Evolutionary conservation across 2,797 vertebrate species (phyloP).

Genomic region (Helostoma temminkii): DNA sequence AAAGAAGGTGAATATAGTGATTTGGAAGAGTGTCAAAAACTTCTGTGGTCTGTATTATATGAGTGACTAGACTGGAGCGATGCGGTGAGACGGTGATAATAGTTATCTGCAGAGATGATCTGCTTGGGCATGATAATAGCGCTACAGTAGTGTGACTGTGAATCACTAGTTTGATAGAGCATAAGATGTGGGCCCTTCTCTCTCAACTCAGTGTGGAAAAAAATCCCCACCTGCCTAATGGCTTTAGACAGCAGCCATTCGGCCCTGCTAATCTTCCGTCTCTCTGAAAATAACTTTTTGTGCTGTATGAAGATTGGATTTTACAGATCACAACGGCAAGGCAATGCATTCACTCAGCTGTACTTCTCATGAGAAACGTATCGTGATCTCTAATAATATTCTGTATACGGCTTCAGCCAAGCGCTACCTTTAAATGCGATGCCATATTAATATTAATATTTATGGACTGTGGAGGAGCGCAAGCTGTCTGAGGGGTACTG

Average conservation of each 20-base stretch:
- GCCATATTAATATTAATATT: slow-evolving; percentile 91
- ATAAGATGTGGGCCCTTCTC: slow-evolving; percentile 79
- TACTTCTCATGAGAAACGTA: slow-evolving; percentile 89
- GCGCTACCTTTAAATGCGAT: slow-evolving; percentile 88
- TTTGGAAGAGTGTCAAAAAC: slow-evolving; percentile 77
- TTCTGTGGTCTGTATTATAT: slow-evolving; percentile 81
- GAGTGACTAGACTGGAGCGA: slow-evolving; percentile 78
- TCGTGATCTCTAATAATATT: slow-evolving; percentile 90
- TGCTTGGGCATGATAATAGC: slow-evolving; percentile 83
- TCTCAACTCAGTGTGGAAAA: slow-evolving; percentile 67
- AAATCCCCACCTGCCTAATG: slow-evolving; percentile 81
- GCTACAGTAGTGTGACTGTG: slow-evolving; percentile 83
- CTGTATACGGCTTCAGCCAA: slow-evolving; percentile 88
- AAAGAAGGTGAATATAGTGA: slow-evolving; percentile 72
- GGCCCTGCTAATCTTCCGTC: slow-evolving; percentile 84
- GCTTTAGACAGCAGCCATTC: slow-evolving; percentile 86
- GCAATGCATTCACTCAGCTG: slow-evolving; percentile 88
- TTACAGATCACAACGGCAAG: slow-evolving; percentile 89
- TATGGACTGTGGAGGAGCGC: slow-evolving; percentile 87
- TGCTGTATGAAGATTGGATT: slow-evolving; percentile 90
- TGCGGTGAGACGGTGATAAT: slow-evolving; percentile 80
- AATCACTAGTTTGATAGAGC: slow-evolving; percentile 81
- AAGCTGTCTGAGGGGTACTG: slow-evolving; percentile 80
- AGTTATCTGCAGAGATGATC: slow-evolving; percentile 86
- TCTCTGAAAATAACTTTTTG: slow-evolving; percentile 88